Conservation (phyloP, 2,888 invertebrate species). For the Harpalus rufipes region DNA sequence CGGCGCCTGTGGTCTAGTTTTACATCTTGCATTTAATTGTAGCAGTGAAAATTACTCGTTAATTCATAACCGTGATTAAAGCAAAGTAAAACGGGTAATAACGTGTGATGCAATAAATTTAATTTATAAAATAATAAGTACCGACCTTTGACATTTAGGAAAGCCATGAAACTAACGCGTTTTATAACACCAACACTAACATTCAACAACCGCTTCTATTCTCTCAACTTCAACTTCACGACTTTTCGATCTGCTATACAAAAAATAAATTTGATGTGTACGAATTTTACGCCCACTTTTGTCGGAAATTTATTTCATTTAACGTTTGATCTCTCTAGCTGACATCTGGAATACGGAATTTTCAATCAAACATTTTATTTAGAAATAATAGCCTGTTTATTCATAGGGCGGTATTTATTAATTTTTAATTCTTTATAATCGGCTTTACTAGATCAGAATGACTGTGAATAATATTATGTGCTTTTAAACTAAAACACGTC, state of each 20-base stretch:
- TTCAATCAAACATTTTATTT: neutral
- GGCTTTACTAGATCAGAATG: neutral
- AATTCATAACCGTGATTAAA: neutral
- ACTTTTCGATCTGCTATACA: neutral
- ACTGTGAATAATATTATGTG: no score
- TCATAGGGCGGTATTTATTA: neutral
- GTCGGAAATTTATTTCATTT: neutral
- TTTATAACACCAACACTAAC: neutral
- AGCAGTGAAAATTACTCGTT: neutral
- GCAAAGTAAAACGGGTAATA: neutral
- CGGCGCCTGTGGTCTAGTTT: no score
- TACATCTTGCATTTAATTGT: neutral
- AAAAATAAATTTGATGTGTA: constrained; percentile 4
- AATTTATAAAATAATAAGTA: constrained; percentile 18
- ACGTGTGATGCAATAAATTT: constrained; percentile 17
- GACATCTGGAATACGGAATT: neutral
- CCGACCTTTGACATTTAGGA: constrained; percentile 17
- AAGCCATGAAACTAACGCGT: constrained; percentile 12
- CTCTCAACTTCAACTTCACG: neutral
- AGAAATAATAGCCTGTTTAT: neutral
- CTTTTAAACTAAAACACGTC: no score
- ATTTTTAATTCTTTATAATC: neutral
- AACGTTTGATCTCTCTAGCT: neutral
- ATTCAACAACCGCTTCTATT: neutral
- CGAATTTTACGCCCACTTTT: neutral